phyloP scores from a whole-genome alignment of 1,140 invertebrate genomes.

The Macrotrachela quadricornifera region DNA sequence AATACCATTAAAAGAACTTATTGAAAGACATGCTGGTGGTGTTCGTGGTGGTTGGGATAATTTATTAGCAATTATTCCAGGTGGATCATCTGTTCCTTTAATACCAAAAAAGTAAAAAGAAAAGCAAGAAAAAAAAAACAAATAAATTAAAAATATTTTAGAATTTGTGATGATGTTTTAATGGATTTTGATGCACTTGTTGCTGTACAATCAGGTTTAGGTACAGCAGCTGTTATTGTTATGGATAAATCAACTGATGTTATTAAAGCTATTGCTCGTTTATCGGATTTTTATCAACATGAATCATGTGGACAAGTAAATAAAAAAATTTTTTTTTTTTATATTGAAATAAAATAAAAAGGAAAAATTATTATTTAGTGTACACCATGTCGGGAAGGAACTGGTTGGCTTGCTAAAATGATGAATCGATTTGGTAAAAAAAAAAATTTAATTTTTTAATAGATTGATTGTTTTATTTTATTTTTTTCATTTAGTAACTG shows the following conservation, averaged over 20 bases:
- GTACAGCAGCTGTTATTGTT: constrained; percentile 90
- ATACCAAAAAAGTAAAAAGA: constrained; percentile 57
- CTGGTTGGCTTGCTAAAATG: constrained; percentile 95
- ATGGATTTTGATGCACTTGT: constrained; percentile 95
- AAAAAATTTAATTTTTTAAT: background rate
- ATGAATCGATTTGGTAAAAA: constrained; percentile 49
- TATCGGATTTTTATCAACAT: constrained; percentile 95
- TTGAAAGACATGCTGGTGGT: constrained; percentile 81
- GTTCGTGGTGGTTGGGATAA: constrained; percentile 96
- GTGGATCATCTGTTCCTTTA: constrained; percentile 87
- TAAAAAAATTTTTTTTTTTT: background rate
- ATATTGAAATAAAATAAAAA: too few relatives aligned
- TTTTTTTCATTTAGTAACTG: constrained; percentile 49
- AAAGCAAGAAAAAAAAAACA: background rate
- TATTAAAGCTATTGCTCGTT: constrained; percentile 76
- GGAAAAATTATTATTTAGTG: constrained; percentile 36
- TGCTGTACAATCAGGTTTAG: constrained; percentile 72
- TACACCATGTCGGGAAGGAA: constrained; percentile 88
- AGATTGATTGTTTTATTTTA: background rate
- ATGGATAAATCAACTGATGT: constrained; percentile 96
- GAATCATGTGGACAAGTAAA: constrained; percentile 80
- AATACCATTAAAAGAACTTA: constrained; percentile 73
- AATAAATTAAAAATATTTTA: constrained; percentile 26
- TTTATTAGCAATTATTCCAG: constrained; percentile 81
- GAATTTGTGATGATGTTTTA: constrained; percentile 72